phyloP scores from a whole-genome alignment of 1,140 invertebrate genomes.

The Halyomorpha halys region DNA sequence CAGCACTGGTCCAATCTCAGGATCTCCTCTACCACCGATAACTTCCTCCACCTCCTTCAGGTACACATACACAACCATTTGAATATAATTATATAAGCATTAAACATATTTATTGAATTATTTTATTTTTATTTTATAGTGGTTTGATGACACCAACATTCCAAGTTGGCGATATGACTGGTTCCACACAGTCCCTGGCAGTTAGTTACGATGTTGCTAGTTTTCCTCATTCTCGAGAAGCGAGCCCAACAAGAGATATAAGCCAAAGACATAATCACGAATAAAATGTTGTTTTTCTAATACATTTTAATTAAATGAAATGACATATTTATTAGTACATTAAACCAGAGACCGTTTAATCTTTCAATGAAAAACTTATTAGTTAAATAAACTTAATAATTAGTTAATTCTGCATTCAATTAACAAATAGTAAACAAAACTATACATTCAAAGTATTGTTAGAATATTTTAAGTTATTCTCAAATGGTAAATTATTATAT shows the following conservation, averaged over 20 bases:
- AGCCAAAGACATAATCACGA: not conserved
- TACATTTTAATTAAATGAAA: no score
- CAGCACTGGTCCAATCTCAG: slow-evolving; percentile 13
- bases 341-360: no score
- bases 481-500: no score
- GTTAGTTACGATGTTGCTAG: slow-evolving; percentile 63
- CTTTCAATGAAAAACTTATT: no score
- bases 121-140: not conserved
- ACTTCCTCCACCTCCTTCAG: slow-evolving; percentile 11
- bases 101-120: slow-evolving; percentile 1
- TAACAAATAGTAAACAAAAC: no score
- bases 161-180: slow-evolving; percentile 16
- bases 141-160: not conserved
- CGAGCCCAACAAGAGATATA: slow-evolving; percentile 41
- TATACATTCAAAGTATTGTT: no score
- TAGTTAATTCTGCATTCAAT: no score
- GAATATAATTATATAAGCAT: not conserved
- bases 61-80: not conserved
- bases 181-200: slow-evolving; percentile 45
- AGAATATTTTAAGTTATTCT: no score
- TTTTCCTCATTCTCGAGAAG: slow-evolving; percentile 60
- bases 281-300: not conserved
- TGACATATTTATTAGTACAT: no score
- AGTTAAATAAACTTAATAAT: no score
- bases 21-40: slow-evolving; percentile 22